phyloP scores from a whole-genome alignment of 1,140 invertebrate genomes.

The Diuraphis noxia region DNA sequence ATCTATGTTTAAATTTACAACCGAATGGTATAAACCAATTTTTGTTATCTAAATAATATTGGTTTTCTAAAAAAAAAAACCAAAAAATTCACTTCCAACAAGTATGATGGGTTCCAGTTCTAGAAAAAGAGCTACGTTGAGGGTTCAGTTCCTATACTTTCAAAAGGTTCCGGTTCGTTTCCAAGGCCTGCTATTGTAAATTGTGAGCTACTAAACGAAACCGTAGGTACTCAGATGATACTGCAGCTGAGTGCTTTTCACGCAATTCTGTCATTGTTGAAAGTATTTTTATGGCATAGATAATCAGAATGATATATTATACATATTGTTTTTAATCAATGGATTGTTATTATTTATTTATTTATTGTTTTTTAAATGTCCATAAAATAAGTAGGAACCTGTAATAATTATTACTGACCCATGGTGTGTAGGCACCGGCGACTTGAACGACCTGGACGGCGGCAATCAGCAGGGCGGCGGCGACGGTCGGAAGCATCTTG shows the following conservation, averaged over 20 bases:
- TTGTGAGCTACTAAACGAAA: neutral
- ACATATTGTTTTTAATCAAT: neutral
- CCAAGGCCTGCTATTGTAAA: too few species aligned
- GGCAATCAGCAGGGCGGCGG: neutral
- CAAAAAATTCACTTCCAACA: neutral
- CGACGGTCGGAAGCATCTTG: neutral
- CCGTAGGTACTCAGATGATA: neutral
- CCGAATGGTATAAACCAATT: neutral
- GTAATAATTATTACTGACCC: constrained; percentile 27
- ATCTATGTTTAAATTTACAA: neutral
- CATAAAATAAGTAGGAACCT: neutral
- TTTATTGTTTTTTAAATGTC: neutral
- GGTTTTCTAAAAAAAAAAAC: too few species aligned
- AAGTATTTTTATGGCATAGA: neutral
- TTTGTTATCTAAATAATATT: neutral
- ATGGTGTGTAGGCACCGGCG: neutral
- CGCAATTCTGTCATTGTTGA: too few species aligned
- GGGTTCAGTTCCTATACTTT: too few species aligned
- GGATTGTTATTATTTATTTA: neutral
- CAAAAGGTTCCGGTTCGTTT: neutral
- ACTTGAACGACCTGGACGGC: neutral
- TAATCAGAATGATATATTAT: too few species aligned
- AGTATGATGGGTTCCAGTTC: neutral
- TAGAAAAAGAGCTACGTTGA: too few species aligned
- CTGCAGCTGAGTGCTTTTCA: neutral